Percentiles rank a stretch among this genome's conserved stretches.
Evolutionary conservation across 2,888 invertebrate genomes (phyloP).

Genomic region (Hyles lineata): DNA sequence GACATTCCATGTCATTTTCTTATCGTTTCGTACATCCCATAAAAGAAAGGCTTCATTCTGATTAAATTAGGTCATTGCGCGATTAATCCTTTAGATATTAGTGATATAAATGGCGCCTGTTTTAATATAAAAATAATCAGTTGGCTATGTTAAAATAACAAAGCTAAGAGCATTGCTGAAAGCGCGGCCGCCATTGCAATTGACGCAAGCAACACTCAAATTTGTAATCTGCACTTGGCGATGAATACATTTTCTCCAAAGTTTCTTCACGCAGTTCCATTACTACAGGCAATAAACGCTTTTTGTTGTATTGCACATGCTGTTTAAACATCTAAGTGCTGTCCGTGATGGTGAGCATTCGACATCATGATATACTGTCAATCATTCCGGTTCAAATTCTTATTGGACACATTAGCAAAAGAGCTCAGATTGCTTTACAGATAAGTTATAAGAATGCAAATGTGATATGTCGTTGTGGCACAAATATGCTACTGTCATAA

Average conservation of each 20-base stretch:
- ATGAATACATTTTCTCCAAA: conserved; percentile 16
- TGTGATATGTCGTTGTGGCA: background rate
- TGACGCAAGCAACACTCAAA: conserved; percentile 24
- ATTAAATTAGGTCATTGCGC: background rate
- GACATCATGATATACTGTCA: background rate
- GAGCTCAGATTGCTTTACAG: background rate
- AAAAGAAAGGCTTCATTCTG: background rate
- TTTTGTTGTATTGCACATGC: background rate
- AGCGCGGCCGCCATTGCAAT: background rate
- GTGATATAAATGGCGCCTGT: background rate
- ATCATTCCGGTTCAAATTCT: conserved; percentile 14
- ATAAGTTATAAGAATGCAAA: background rate
- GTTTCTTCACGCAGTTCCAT: conserved; percentile 11
- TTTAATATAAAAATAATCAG: background rate
- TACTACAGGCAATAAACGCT: background rate
- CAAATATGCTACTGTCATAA: background rate
- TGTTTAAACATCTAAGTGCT: background rate
- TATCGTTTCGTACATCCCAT: background rate
- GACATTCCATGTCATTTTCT: background rate
- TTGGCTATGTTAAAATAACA: background rate
- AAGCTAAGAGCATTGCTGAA: conserved; percentile 9
- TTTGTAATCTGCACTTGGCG: conserved; percentile 11
- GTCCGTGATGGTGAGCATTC: background rate
- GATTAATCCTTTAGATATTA: background rate
- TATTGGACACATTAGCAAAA: conserved; percentile 6